Evolutionary conservation across 1,140 invertebrate genomes (phyloP).

Genomic region (Camponotus vicinus): DNA sequence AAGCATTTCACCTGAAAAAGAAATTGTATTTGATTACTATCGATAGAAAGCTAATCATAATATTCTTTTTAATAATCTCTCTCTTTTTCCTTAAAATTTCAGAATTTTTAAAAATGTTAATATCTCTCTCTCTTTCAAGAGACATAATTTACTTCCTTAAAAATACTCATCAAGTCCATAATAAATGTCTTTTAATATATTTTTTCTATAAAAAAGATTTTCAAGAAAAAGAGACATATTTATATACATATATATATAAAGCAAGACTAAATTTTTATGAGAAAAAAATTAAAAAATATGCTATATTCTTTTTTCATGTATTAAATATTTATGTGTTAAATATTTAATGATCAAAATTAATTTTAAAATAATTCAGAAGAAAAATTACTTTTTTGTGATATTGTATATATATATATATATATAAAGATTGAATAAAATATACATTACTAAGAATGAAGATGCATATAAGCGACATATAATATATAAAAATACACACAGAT

Average conservation of each 20-base stretch:
- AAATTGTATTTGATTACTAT: slow-evolving; percentile 32
- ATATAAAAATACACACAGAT: not conserved
- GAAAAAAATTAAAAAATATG: too few species aligned
- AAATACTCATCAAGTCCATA: not conserved
- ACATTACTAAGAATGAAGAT: not conserved
- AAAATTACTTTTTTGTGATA: too few species aligned
- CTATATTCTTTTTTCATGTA: too few species aligned
- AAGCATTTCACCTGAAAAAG: slow-evolving; percentile 92
- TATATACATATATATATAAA: too few species aligned
- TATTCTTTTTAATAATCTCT: not conserved
- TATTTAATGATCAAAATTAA: too few species aligned
- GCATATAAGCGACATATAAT: too few species aligned
- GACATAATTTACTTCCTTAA: not conserved
- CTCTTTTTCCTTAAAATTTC: not conserved
- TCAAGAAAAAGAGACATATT: too few species aligned
- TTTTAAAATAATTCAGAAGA: too few species aligned
- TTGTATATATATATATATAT: too few species aligned
- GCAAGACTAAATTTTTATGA: too few species aligned
- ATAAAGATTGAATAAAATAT: not conserved
- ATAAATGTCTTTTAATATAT: not conserved
- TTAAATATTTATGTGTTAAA: too few species aligned
- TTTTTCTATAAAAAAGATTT: not conserved
- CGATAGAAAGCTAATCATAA: not conserved
- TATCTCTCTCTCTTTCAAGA: not conserved
- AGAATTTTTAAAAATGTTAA: not conserved